A percentile compares a stretch with the other conserved stretches of the same genome.
Evolutionary conservation across 2,113 vertebrate genomes (phyloP).

Genomic region (Leptocoma aspasia): DNA sequence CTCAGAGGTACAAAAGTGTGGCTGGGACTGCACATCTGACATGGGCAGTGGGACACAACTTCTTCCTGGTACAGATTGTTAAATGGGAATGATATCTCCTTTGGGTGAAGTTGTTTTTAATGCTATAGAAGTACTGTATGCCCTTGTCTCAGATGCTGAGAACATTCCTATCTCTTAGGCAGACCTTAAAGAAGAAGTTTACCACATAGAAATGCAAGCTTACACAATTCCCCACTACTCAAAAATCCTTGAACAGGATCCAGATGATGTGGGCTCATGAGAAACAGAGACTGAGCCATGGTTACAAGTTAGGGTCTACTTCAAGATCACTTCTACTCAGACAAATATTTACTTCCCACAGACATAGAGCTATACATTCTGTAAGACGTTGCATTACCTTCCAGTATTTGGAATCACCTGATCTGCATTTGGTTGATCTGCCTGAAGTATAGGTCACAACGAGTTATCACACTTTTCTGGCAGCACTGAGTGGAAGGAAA

Average conservation of each 20-base stretch:
- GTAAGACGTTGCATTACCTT: background rate
- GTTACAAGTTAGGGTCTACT: background rate
- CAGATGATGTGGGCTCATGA: background rate
- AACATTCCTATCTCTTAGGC: background rate
- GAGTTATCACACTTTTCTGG: slow-evolving; percentile 29
- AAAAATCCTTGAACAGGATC: background rate
- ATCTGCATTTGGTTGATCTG: slow-evolving; percentile 5
- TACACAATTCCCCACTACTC: background rate
- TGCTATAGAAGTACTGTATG: background rate
- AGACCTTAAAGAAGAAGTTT: background rate
- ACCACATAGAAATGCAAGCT: background rate
- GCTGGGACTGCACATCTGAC: background rate
- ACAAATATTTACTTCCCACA: slow-evolving; percentile 23
- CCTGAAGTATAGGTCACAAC: slow-evolving; percentile 6
- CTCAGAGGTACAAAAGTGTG: background rate
- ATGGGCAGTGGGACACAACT: background rate
- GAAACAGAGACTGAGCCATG: background rate
- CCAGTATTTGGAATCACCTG: background rate
- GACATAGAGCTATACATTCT: background rate
- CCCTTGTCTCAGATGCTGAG: background rate
- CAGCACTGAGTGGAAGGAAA: background rate
- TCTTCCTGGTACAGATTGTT: background rate
- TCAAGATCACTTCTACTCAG: background rate
- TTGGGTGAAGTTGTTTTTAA: background rate
- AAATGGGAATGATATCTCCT: background rate